Evolutionary conservation across 2,888 invertebrate genomes (phyloP).

Genomic region (Psylliodes chrysocephalus): DNA sequence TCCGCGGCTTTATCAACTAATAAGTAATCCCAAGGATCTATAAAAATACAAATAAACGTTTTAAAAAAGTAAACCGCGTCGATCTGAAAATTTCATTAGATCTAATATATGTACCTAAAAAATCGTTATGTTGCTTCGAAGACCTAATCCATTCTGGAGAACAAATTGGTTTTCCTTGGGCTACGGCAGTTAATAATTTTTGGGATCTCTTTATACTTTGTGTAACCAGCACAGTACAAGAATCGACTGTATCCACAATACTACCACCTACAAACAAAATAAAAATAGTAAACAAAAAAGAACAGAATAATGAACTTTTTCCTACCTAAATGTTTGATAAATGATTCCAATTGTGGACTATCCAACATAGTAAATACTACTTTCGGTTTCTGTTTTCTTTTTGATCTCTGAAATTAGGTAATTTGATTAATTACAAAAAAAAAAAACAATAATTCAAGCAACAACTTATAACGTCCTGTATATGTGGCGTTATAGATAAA

Average conservation of each 20-base stretch:
- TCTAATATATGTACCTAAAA: too few species aligned
- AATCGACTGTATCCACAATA: conserved; percentile 65
- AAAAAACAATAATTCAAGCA: too few species aligned
- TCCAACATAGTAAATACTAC: conserved; percentile 63
- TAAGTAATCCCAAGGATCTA: conserved; percentile 70
- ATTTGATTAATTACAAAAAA: too few species aligned
- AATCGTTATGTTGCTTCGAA: conserved; percentile 55
- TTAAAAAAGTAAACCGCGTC: too few species aligned
- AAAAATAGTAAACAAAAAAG: conserved; percentile 1
- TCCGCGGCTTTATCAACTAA: conserved; percentile 67
- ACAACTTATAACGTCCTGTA: too few species aligned
- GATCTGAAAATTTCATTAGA: too few species aligned
- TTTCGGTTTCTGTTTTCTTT: conserved; percentile 57
- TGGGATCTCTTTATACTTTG: conserved; percentile 68
- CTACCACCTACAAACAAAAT: conserved; percentile 65
- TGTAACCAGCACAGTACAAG: conserved; percentile 68
- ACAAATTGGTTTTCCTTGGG: conserved; percentile 71
- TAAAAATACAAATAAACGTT: too few species aligned
- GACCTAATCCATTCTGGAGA: conserved; percentile 58
- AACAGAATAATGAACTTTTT: neutral
- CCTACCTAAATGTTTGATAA: conserved; percentile 57
- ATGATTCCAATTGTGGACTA: conserved; percentile 56
- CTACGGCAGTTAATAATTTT: conserved; percentile 71
- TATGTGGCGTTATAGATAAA: too few species aligned
- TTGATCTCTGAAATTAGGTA: conserved; percentile 48